These are phyloP conservation scores for Tyto alba DNA, from an alignment of 2,113 vertebrate species.

Conservation along the genomic window DNA sequence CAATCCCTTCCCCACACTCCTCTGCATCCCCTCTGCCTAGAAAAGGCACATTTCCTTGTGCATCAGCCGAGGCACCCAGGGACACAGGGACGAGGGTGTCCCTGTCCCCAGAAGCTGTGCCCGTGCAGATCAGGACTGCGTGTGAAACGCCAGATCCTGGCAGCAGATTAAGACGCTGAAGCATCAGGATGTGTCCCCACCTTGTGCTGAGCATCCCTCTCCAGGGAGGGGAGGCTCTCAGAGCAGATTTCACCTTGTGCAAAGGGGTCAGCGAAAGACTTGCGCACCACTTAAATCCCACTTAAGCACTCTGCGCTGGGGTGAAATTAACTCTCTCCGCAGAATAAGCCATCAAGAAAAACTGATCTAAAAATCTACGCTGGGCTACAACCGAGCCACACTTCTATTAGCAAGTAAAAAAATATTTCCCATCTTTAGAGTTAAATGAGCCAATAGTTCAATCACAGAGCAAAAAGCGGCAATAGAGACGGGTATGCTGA, in stretches of 20 bases:
- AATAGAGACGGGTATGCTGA: conserved; percentile 32
- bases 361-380: conserved; percentile 17
- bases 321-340: conserved; percentile 37
- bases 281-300: neutral
- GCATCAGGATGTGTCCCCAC: neutral
- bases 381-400: neutral
- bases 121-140: neutral
- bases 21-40: neutral
- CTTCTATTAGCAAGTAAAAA: conserved; percentile 61
- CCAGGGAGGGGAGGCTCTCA: neutral
- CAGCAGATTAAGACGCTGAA: neutral
- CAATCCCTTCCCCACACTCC: neutral
- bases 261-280: conserved; percentile 7
- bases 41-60: neutral
- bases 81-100: rapidly evolving
- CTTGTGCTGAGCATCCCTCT: neutral
- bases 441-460: conserved; percentile 62
- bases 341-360: conserved; percentile 46
- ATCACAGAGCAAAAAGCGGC: neutral
- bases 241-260: conserved; percentile 20
- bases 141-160: neutral
- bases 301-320: conserved; percentile 18
- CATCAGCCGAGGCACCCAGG: rapidly evolving
- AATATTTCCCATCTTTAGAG: conserved; percentile 61
- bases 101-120: neutral